Base-by-base conservation (phyloP, 2,113 vertebrate species). In the Pica pica region DNA sequence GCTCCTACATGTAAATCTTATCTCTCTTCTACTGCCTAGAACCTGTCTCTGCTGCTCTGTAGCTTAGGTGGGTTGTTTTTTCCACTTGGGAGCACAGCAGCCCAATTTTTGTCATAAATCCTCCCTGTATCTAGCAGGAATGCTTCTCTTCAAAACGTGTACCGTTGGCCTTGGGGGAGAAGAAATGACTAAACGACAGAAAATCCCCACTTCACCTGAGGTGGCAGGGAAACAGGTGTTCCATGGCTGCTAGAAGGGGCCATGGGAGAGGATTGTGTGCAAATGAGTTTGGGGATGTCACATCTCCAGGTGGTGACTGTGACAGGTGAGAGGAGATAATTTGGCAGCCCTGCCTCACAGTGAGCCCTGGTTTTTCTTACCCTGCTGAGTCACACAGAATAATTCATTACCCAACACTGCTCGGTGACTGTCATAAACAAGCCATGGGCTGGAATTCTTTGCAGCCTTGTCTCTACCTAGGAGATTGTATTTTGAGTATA, bases 301-400 rank as follows among this genome's bases (percentile, higher is more conserved):
- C 0, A 24, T 73, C 88, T 92, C 59, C 27, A 63, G 63, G 42
- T 39, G 28, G 33, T 67, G 75, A 10, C 33, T 27, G 69, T 55
- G 87, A 49, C 41, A 93, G 90, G 76, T 89, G 85, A 92, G 91
- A 94, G 83, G 52, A 91, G 74, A 89, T 74, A 87, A 95, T 80
- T 70, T 30, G 37, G 64, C 69, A 93, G 52, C 63, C 23, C 53
- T 86, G 76, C 35, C 63, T 75, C 5, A 6, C 52, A n/a, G 44
- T 2, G 41, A 85, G 46, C 41, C 42, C 57, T 64, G 85, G 56
- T 49, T 78, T 61, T 59, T 57, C 59, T 41, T 41, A 27, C n/a
- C 21, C 83, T 61, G 73, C 39, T 73, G 81, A 64, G 67, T 80
- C 67, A 60, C 83, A 55, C 20, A 28, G 59, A 84, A 83, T 87